Conservation (phyloP, 2,113 vertebrate genomes). For the Dipodomys stephensi region DNA sequence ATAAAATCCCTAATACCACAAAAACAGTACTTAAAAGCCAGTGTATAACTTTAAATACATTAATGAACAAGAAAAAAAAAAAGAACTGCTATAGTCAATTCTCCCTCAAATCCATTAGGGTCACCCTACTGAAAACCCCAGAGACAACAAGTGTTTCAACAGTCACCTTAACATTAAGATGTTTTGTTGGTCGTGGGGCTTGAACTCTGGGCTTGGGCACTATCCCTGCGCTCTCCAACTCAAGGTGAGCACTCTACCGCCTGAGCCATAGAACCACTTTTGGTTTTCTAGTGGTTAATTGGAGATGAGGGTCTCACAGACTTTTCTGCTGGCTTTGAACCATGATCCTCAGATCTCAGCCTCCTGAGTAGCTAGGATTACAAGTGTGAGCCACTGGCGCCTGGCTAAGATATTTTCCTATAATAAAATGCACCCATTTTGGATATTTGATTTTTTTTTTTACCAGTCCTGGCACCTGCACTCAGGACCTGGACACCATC, state of each 20-base stretch:
- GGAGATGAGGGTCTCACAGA: no score
- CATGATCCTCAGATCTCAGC: no score
- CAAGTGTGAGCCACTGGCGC: no score
- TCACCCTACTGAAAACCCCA: background rate
- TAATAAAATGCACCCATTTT: constrained; percentile 12
- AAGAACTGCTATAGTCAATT: background rate
- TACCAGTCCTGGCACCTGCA: no score
- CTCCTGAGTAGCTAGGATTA: no score
- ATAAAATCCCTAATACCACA: background rate
- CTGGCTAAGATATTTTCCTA: background rate
- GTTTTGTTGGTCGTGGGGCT: background rate
- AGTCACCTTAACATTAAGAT: background rate
- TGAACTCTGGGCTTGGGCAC: no score
- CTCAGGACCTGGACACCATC: no score
- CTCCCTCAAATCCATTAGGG: background rate
- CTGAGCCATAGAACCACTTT: no score
- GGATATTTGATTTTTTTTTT: background rate
- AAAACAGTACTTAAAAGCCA: background rate
- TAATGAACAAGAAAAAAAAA: background rate
- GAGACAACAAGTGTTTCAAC: background rate
- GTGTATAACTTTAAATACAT: background rate
- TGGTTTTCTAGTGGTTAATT: no score
- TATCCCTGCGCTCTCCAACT: no score
- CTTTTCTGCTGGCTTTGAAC: no score
- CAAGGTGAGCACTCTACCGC: background rate